Percentiles rank a stretch among this genome's conserved stretches.
phyloP scores from a whole-genome alignment of 2,113 vertebrate species.

The Nannobrachium achirus region DNA sequence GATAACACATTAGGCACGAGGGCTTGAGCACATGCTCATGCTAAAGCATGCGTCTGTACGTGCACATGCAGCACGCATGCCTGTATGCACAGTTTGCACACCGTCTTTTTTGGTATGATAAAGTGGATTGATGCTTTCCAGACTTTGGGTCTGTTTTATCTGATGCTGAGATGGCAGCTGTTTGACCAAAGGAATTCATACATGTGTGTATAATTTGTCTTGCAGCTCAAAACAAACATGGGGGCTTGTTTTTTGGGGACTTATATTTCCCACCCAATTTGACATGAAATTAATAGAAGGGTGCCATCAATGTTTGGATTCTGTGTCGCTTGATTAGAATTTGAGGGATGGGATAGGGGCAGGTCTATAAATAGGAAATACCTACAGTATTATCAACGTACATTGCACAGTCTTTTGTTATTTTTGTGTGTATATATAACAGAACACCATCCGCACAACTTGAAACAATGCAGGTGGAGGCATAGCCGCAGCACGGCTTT shows the following conservation, averaged over 20 bases:
- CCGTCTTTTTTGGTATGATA: slow-evolving; percentile 53
- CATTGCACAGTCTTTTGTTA: slow-evolving; percentile 17
- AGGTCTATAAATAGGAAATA: slow-evolving; percentile 31
- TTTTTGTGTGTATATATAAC: background rate
- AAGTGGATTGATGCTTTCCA: slow-evolving; percentile 74
- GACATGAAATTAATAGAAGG: slow-evolving; percentile 56
- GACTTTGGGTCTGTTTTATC: slow-evolving; percentile 74
- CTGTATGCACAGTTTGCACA: slow-evolving; percentile 9
- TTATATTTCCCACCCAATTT: slow-evolving; percentile 55
- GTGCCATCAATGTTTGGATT: slow-evolving; percentile 25
- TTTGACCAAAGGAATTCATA: slow-evolving; percentile 77
- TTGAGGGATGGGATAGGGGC: background rate
- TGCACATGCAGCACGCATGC: background rate
- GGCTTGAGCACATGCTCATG: no score
- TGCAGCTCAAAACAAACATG: slow-evolving; percentile 70
- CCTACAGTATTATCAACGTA: slow-evolving; percentile 1
- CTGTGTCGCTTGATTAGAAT: slow-evolving; percentile 36
- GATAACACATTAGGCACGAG: no score
- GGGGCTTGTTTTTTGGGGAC: slow-evolving; percentile 41
- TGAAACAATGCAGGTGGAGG: slow-evolving; percentile 22
- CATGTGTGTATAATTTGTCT: slow-evolving; percentile 79
- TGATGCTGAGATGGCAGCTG: slow-evolving; percentile 77
- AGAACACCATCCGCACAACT: slow-evolving; percentile 2
- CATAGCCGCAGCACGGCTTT: slow-evolving; percentile 35
- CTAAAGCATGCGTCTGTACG: background rate